Evolutionary conservation across 1,140 invertebrate genomes (phyloP), one percentile per base, ranked within the genome.

Genomic region (Drosophila prosaltans): DNA sequence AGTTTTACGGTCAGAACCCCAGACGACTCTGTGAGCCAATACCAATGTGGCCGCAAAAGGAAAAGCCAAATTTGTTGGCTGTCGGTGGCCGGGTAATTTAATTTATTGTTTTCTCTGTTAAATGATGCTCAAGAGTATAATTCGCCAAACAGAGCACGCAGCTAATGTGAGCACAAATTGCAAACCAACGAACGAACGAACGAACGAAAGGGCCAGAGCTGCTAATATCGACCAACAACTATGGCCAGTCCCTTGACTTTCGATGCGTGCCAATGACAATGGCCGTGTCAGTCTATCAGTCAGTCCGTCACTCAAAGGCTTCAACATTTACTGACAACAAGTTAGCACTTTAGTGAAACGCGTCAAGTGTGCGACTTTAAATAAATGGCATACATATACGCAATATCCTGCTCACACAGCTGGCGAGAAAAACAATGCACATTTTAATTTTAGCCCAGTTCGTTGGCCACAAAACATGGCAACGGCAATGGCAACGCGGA

Each of bases 71-170:
- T 89, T 89, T 89, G 84, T 89, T 90, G 85, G 75, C 80, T 80
- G 76, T 79, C 80, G 65, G 69, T 74, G 72, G 68, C 78, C 78
- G 78, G 74, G 75, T 90, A 89, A 89, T 89, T 89, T 89, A 89
- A 89, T 89, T 89, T 89, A 89, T 89, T 88, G 84, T 89, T 88
- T 79, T 89, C 78, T 79, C 78, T 89, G 85, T 89, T 89, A 85
- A 89, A 89, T 89, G 84, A 89, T 78, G 84, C 84, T 89, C 84
- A 89, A 89, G 84, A 89, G 84, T 90, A 89, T 89, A 90, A 89
- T 89, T 89, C 81, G 69, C 45, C 60, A 65, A 30, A 57, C 60
- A 71, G 51, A 81, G 69, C 74, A 78, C 61, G 80, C 83, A 70
- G 73, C 85, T 89, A 89, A 89, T 89, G 85, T 80, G 72, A 59